Percentiles rank a stretch among this genome's conserved stretches.
These are phyloP conservation scores for Seriola rivoliana DNA, from an alignment of 2,113 vertebrate genomes.

Conservation along the genomic window DNA sequence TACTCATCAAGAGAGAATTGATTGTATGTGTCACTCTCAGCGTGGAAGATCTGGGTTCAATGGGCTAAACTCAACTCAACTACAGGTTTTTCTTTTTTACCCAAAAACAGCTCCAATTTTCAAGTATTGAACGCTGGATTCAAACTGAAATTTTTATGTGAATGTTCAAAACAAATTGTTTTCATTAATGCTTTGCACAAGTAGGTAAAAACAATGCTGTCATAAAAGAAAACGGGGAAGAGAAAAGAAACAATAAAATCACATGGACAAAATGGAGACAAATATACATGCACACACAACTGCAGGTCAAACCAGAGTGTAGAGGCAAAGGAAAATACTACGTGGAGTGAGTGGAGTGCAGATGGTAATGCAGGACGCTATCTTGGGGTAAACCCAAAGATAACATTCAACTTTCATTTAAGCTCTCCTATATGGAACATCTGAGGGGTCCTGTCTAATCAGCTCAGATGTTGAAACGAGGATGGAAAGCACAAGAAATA, in stretches of 20 bases:
- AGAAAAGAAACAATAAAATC: not conserved
- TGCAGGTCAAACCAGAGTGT: not conserved
- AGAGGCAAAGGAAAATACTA: not conserved
- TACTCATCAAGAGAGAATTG: constrained; percentile 8
- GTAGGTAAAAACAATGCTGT: not conserved
- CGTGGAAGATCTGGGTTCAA: not conserved
- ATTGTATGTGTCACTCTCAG: not conserved
- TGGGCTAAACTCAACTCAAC: not conserved
- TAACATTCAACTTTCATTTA: too few relatives aligned
- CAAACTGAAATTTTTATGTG: too few relatives aligned
- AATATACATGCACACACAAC: not conserved
- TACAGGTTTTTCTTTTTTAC: constrained; percentile 5
- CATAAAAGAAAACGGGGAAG: not conserved
- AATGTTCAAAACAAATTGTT: too few relatives aligned
- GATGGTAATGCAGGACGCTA: not conserved
- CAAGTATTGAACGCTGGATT: not conserved
- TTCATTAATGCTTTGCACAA: too few relatives aligned
- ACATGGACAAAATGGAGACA: not conserved
- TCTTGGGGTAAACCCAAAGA: not conserved
- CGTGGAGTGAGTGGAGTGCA: not conserved
- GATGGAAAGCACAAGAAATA: constrained; percentile 1
- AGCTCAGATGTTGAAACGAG: constrained; percentile 3
- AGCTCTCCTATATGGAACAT: not conserved
- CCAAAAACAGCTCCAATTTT: constrained; percentile 13
- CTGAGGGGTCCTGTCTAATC: not conserved